Conservation (phyloP, 2,888 invertebrate genomes). For the Cataglyphis cursor region DNA sequence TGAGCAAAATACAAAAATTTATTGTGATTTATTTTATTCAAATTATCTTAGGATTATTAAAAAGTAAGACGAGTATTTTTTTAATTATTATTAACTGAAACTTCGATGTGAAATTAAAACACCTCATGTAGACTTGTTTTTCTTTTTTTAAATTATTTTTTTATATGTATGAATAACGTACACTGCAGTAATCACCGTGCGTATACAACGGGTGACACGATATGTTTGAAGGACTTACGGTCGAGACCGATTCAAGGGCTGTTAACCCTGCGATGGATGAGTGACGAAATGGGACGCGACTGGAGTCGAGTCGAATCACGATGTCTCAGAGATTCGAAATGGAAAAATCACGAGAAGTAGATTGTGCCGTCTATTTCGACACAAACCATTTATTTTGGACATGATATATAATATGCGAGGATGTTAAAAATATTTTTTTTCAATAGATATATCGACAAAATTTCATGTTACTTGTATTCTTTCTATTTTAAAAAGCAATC, state of each 20-base stretch:
- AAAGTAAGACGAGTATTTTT: not conserved
- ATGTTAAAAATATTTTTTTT: constrained; percentile 14
- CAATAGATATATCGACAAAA: constrained; percentile 22
- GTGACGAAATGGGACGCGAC: constrained; percentile 40
- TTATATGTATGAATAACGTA: not conserved
- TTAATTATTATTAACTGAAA: not conserved
- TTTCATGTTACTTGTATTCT: not conserved
- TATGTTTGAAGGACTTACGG: constrained; percentile 35
- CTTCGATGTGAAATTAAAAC: not conserved
- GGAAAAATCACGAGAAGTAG: constrained; percentile 32
- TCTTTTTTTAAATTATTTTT: not conserved
- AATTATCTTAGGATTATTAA: not conserved
- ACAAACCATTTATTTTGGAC: constrained; percentile 22
- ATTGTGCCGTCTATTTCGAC: constrained; percentile 14
- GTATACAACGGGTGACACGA: constrained; percentile 14
- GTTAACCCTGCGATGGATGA: constrained; percentile 36
- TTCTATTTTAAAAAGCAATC: not conserved
- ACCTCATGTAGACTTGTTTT: not conserved
- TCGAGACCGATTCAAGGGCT: constrained; percentile 28
- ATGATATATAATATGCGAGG: constrained; percentile 10
- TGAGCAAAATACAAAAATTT: not conserved
- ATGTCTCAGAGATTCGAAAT: constrained; percentile 34
- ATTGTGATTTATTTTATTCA: not conserved
- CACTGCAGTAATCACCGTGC: not conserved
- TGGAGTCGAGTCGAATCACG: constrained; percentile 7